phyloP scores from a whole-genome alignment of 2,888 invertebrate species.

The Arge pagana region DNA sequence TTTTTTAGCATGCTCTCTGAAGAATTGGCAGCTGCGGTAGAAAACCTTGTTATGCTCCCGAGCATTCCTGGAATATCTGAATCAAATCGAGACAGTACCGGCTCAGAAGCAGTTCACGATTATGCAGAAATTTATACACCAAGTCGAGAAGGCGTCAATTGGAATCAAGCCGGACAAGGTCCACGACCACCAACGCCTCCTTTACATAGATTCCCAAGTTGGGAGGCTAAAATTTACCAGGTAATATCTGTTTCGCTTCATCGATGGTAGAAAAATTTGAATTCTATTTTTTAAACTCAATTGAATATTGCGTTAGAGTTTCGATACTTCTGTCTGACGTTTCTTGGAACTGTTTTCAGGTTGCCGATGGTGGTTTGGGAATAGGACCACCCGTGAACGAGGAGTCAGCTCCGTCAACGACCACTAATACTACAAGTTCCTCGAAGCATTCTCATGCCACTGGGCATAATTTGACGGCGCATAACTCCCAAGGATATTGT shows the following conservation, averaged over 20 bases:
- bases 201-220: slow-evolving; percentile 86
- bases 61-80: slow-evolving; percentile 50
- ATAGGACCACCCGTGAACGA: slow-evolving; percentile 53
- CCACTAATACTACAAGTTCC: slow-evolving; percentile 50
- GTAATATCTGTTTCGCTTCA: too few relatives aligned
- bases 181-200: slow-evolving; percentile 86
- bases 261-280: too few relatives aligned
- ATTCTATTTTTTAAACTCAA: too few relatives aligned
- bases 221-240: slow-evolving; percentile 97
- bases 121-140: slow-evolving; percentile 95
- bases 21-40: slow-evolving; percentile 65
- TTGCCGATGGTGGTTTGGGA: slow-evolving; percentile 55
- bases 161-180: slow-evolving; percentile 61
- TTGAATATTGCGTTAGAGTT: background rate
- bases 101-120: slow-evolving; percentile 73
- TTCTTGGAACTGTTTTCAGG: slow-evolving; percentile 36
- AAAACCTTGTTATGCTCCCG: slow-evolving; percentile 61
- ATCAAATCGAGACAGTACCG: slow-evolving; percentile 49
- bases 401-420: slow-evolving; percentile 50
- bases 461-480: slow-evolving; percentile 53
- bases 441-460: slow-evolving; percentile 55
- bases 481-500: slow-evolving; percentile 78
- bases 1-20: slow-evolving; percentile 54
- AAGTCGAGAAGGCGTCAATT: slow-evolving; percentile 71
- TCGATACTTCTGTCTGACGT: slow-evolving; percentile 1